phyloP scores from a whole-genome alignment of 2,797 vertebrate genomes.

The Pelodytes ibericus region DNA sequence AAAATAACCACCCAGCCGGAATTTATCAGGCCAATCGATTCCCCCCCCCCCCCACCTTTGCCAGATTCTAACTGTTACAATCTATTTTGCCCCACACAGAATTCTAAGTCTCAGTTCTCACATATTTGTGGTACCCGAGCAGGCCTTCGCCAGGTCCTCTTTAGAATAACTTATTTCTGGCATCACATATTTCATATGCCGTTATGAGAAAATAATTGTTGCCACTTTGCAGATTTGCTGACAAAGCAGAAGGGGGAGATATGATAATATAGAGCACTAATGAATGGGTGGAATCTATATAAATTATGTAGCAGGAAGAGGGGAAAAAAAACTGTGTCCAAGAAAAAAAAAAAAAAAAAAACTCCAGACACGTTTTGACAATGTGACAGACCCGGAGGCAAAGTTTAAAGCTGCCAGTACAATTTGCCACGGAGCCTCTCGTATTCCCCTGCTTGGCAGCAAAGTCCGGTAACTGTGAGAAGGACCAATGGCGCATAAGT shows the following conservation, averaged over 20 bases:
- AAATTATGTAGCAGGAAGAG: conserved; percentile 48
- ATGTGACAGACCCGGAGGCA: conserved; percentile 54
- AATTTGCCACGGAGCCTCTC: conserved; percentile 53
- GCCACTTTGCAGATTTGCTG: conserved; percentile 46
- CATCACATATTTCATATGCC: conserved; percentile 14
- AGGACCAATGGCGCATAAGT: conserved; percentile 8
- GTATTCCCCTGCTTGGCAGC: conserved; percentile 48
- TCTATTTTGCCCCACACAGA: not conserved
- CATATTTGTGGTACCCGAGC: not conserved
- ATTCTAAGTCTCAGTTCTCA: not conserved
- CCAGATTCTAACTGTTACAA: not conserved
- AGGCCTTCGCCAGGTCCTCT: not conserved
- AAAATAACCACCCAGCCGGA: not conserved
- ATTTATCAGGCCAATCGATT: not conserved
- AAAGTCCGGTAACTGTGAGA: conserved; percentile 36
- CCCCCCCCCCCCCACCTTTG: too few species aligned
- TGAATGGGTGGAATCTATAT: conserved; percentile 49
- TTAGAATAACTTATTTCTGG: conserved; percentile 27
- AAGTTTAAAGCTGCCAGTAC: conserved; percentile 48
- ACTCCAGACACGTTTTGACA: conserved; percentile 48
- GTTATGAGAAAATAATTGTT: conserved; percentile 18
- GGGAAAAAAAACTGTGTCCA: conserved; percentile 49
- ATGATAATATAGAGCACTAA: conserved; percentile 47
- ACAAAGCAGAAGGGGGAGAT: conserved; percentile 38
- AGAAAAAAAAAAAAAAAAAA: too few species aligned